These are phyloP conservation scores for Drosophila nigritarsus DNA, from an alignment of 2,888 invertebrate species.

Conservation along the genomic window DNA sequence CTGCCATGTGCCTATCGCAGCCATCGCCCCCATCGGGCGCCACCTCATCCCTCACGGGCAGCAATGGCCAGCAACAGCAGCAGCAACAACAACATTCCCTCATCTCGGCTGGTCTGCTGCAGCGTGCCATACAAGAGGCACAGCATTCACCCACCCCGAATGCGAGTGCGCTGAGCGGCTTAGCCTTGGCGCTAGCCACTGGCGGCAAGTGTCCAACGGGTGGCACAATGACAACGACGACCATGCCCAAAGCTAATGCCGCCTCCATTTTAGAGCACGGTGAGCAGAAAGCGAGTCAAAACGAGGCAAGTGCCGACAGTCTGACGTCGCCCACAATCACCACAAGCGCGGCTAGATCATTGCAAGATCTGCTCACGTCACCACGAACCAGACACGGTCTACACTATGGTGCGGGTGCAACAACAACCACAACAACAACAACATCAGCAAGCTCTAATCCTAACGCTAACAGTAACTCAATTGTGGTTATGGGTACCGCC, in stretches of 20 bases:
- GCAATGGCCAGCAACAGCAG: conserved; percentile 30
- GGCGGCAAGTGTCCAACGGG: conserved; percentile 70
- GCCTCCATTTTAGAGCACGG: conserved; percentile 85
- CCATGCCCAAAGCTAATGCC: conserved; percentile 73
- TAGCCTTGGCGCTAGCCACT: conserved; percentile 77
- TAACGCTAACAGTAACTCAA: conserved; percentile 70
- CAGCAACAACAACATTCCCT: conserved; percentile 76
- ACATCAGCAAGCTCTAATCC: conserved; percentile 35
- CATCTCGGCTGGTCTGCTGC: conserved; percentile 81
- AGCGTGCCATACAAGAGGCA: conserved; percentile 82
- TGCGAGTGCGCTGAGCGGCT: conserved; percentile 75
- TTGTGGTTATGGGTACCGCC: conserved; percentile 80
- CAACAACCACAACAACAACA: conserved; percentile 29
- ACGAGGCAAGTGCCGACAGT: conserved; percentile 86
- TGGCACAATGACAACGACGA: conserved; percentile 36
- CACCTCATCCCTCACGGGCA: conserved; percentile 22
- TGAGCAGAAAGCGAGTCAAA: conserved; percentile 85
- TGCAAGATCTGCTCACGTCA: conserved; percentile 82
- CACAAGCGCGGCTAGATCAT: conserved; percentile 62
- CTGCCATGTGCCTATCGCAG: conserved; percentile 84
- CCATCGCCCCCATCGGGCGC: conserved; percentile 52
- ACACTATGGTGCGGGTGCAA: conserved; percentile 57
- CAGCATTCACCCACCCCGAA: conserved; percentile 73
- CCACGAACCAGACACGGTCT: conserved; percentile 69
- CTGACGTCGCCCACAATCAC: conserved; percentile 81